Percentiles rank a stretch among this genome's conserved stretches.
Evolutionary conservation across 2,888 invertebrate genomes (phyloP).

Genomic region (Copidosoma aretas): DNA sequence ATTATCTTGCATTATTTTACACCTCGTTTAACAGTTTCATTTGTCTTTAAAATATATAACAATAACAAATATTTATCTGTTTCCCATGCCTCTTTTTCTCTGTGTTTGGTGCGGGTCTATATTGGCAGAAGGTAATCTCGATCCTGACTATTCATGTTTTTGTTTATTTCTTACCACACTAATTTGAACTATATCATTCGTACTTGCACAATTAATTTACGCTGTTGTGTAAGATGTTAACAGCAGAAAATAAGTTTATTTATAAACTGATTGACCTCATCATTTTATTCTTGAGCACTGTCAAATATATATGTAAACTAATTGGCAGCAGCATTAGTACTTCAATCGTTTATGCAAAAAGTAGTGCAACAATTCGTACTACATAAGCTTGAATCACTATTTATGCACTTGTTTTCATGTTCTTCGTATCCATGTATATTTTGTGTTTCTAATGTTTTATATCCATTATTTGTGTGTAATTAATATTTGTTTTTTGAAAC

Average conservation of each 20-base stretch:
- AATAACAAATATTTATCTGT: slow-evolving; percentile 49
- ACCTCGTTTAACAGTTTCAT: not conserved
- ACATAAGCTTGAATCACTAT: too few relatives aligned
- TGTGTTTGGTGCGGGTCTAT: slow-evolving; percentile 62
- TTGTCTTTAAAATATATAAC: slow-evolving; percentile 13
- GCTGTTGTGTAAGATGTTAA: slow-evolving; percentile 31
- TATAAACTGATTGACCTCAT: slow-evolving; percentile 24
- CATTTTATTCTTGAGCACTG: slow-evolving; percentile 33
- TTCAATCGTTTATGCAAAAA: too few relatives aligned
- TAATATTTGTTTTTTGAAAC: too few relatives aligned
- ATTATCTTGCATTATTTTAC: too few relatives aligned
- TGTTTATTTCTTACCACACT: slow-evolving; percentile 42
- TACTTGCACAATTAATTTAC: slow-evolving; percentile 37
- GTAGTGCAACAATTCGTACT: too few relatives aligned
- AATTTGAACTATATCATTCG: slow-evolving; percentile 36
- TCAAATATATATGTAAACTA: slow-evolving; percentile 12
- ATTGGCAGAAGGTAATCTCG: slow-evolving; percentile 61
- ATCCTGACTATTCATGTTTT: slow-evolving; percentile 45
- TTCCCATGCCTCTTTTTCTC: slow-evolving; percentile 60
- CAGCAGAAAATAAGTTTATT: slow-evolving; percentile 25
- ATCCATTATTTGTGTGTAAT: not conserved
- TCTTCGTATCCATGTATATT: not conserved
- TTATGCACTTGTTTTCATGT: not conserved
- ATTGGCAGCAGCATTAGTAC: slow-evolving; percentile 17
- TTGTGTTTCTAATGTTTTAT: slow-evolving; percentile 2